Base-by-base conservation (phyloP, 2,888 invertebrate species). In the Drosophila differens region DNA sequence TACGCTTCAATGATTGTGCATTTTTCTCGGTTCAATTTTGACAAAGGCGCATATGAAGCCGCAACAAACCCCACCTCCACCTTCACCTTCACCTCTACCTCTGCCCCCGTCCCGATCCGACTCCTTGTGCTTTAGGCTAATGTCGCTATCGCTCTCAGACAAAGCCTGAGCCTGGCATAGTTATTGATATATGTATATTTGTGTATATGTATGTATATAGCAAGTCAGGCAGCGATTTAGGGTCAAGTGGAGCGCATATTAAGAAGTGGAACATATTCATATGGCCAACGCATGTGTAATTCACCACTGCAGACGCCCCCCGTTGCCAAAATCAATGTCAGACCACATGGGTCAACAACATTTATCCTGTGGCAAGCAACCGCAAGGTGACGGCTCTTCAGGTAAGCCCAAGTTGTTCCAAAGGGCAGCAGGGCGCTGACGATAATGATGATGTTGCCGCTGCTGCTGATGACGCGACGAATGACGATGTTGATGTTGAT, bases 1-100 rank as follows among this genome's bases (percentile, higher is more conserved):
- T 67, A 88, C 86, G 89, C 86, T 80, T 90, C 89, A 90, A 85
- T 81, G 89, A 76, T 76, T 86, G 87, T 85, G 90, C 85, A 85
- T 89, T 85, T 85, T 78, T 78, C 80, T 84, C 82, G 84, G 89
- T 85, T 89, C 74, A 74, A 74, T 89, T 70, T 84, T 81, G 86
- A 86, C 89, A 89, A 84, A 85, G 85, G 68, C 61, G 53, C 61
- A 60, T 47, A 28, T 47, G 12, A 55, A 22, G 54, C 35, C 35
- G 47, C 54, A 4, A 16, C 3, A 16, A 16, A 16, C 16, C 5
- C 47, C 25, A 22, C 47, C n/a, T 32, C 14, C 1, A 19, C 19
- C 9, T 12, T 60, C 22, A 5, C 37, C 37, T 35, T 12, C 44
- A n/a, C 44, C 32, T 32, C 22, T 1, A 0, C 22, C 28, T 4